Evolutionary conservation across 2,797 vertebrate species (phyloP), one percentile per base, ranked within the genome.

Genomic region (Megalops cyprinoides): DNA sequence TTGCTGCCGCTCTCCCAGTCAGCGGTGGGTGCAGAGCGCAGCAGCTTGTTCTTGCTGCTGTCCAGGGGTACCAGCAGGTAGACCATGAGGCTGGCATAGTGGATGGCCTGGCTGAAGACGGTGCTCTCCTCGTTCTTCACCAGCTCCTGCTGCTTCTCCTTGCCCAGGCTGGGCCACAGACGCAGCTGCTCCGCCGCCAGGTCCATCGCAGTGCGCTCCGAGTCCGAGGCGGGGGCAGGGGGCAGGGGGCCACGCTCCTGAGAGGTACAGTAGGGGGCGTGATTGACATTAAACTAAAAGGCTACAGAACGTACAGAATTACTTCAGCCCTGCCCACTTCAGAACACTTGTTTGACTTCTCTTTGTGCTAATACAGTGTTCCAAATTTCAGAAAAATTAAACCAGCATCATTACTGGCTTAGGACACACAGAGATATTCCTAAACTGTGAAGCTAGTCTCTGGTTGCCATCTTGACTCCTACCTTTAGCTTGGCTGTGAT

Each of bases 1-100:
- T 99, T 99, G 92, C 98, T 99, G 67, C 98, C 97, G 5, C 98
- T 99, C 90, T 99, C 98, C 97, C 98, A 99, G 94, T 99, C 98
- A 0, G 96, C 93, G 0, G 91, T 88, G 0, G 97, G 96, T 0
- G 94, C 87, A 18, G 91, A 91, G 83, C 97, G 95, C 78, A 99
- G 90, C 58, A 99, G 92, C 88, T 97, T 98, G 91, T 95, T 97
- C 93, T 98, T 99, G 90, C 97, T 98, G 46, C 97, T 96, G 85
- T 99, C 98, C 84, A 99, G 86, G 0, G 98, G 98, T 14, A 99
- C 97, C 0, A 99, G 91, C 84, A 99, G 91, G 84, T 98, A 99
- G 39, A 99, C 97, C 98, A 99, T 99, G 88, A 99, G 97, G 90
- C 97, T 98, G 85, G 98, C 96, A 46, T 99, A 98, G 90, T 99